Conservation (phyloP, 2,797 vertebrate genomes). For the Kryptopterus vitreolus region DNA sequence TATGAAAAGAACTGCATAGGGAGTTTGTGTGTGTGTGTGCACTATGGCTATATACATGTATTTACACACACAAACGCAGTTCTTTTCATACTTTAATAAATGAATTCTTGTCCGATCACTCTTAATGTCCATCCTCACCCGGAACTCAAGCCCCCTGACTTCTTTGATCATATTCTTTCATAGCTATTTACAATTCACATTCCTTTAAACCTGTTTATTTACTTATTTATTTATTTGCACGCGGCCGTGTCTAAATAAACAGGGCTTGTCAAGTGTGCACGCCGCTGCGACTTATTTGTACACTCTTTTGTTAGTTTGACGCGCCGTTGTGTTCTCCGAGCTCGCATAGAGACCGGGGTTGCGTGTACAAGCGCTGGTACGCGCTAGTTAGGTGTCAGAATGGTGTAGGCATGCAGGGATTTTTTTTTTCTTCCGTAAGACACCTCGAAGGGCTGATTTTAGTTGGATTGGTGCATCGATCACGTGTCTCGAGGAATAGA, state of each 20-base stretch:
- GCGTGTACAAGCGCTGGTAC: background rate
- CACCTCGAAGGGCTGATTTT: constrained; percentile 43
- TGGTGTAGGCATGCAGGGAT: constrained; percentile 32
- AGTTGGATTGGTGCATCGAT: constrained; percentile 47
- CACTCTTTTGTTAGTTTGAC: background rate
- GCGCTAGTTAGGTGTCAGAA: constrained; percentile 1
- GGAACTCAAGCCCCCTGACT: background rate
- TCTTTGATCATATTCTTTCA: background rate
- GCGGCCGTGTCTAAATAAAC: background rate
- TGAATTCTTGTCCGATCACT: background rate
- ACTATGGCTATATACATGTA: no score
- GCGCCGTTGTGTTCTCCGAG: background rate
- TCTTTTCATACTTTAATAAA: background rate
- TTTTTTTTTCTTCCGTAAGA: constrained; percentile 35
- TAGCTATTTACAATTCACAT: background rate
- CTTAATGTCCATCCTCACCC: background rate
- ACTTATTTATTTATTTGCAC: background rate
- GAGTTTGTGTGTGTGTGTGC: no score
- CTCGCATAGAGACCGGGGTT: background rate
- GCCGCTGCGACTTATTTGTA: no score
- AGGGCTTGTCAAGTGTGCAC: background rate
- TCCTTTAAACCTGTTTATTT: background rate
- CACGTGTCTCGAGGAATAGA: constrained; percentile 52
- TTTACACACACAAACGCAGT: no score
- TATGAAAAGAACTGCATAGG: no score